phyloP scores from a whole-genome alignment of 2,797 vertebrate species.

The Limnodromus scolopaceus region DNA sequence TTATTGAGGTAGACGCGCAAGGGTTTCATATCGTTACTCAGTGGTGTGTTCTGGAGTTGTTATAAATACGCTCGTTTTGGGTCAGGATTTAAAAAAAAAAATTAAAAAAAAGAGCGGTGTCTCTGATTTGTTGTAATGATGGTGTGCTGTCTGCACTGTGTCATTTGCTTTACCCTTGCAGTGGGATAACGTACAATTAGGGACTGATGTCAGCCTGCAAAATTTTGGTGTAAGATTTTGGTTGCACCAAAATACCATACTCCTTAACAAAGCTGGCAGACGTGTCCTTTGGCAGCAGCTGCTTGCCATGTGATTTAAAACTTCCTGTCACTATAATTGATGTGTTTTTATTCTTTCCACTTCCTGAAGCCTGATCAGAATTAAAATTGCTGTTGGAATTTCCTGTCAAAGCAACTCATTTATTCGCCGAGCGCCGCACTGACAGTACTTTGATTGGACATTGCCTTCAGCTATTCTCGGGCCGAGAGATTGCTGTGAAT shows the following conservation, averaged over 20 bases:
- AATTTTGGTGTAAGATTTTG: constrained; percentile 79
- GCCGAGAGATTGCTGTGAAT: constrained; percentile 80
- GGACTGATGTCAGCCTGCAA: constrained; percentile 77
- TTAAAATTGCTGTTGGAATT: constrained; percentile 91
- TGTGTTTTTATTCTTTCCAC: constrained; percentile 96
- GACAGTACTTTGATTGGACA: constrained; percentile 85
- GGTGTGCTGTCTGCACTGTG: constrained; percentile 60
- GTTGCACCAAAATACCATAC: constrained; percentile 77
- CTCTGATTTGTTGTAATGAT: constrained; percentile 64
- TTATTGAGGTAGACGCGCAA: background rate
- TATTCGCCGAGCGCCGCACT: constrained; percentile 83
- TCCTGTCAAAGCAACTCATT: constrained; percentile 91
- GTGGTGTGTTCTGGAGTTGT: background rate
- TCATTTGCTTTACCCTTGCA: constrained; percentile 75
- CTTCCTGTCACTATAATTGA: constrained; percentile 99
- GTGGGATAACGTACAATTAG: constrained; percentile 73
- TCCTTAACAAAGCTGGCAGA: constrained; percentile 82
- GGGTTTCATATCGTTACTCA: background rate
- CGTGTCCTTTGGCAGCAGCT: constrained; percentile 90
- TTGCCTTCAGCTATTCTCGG: constrained; percentile 80
- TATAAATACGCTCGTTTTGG: background rate
- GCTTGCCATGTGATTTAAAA: constrained; percentile 96
- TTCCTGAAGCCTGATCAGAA: constrained; percentile 95
- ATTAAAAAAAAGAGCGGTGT: background rate
- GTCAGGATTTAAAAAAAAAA: background rate